Base-by-base conservation (phyloP, 2,888 invertebrate genomes). In the Lysandra coridon region DNA sequence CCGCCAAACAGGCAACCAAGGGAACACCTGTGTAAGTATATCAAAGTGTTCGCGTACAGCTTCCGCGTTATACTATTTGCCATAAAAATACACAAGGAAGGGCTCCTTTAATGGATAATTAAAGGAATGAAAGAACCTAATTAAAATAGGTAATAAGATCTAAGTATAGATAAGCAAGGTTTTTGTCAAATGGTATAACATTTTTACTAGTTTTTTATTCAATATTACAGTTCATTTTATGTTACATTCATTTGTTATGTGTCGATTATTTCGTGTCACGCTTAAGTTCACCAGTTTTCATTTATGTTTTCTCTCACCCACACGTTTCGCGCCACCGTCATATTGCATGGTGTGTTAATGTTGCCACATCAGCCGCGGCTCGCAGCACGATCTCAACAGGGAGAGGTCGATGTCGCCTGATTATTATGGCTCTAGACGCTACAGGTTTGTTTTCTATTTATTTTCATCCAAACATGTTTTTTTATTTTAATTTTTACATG, bases 391-490 rank as follows among this genome's bases (percentile, higher is more conserved):
- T 90, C 95, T 97, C 85, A 89, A 93, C 88, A 95, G 96, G 85
- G 95, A 95, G 84, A 93, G 96, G 85, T 97, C 97, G 86, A 95
- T 96, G 84, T 97, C 97, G 86, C 97, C 97, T 83, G 97, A 97
- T 90, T 96, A 95, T 88, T 96, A 96, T 86, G 96, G 96, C 88
- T 94, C 96, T 89, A 96, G 97, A 91, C 96, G 96, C 88, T 97
- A 96, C 96, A 97, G 97, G 97, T 97, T 96, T 95, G 97, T 94
- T 80, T 81, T 73, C 75, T 78, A 80, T 81, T 78, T 79, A 79
- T 80, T 75, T 77, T 78, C 64, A 40, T 73, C 80, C 80, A 74
- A 80, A 78, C 78, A 79, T 73, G 75, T 78, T 23, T 78, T 14
- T n/a, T 74, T 78, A 37, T 17, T 60, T 75, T 73, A 23, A 78